Conservation (phyloP, 1,140 invertebrate genomes). For the Thaumetopoea pityocampa region DNA sequence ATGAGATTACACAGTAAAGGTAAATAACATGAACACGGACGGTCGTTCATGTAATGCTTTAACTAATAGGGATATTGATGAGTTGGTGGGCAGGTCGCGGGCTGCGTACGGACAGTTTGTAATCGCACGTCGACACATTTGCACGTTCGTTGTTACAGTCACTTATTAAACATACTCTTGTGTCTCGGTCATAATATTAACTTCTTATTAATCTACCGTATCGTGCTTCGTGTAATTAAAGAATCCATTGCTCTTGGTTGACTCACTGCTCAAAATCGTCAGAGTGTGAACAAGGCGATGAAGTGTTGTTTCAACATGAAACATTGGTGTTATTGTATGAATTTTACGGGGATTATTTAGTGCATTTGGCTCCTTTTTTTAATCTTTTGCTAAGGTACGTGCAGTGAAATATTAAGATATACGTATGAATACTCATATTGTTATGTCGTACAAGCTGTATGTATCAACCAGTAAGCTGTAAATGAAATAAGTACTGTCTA, state of each 20-base stretch:
- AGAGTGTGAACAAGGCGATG: slow-evolving; percentile 32
- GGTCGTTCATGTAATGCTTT: slow-evolving; percentile 39
- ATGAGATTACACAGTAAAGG: slow-evolving; percentile 38
- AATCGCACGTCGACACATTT: slow-evolving; percentile 34
- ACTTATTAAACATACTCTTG: slow-evolving; percentile 1
- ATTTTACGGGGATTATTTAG: too few species aligned
- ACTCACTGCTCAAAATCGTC: slow-evolving; percentile 34
- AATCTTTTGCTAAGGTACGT: too few species aligned
- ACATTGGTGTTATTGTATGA: too few species aligned
- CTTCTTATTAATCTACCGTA: slow-evolving; percentile 10
- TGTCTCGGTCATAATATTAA: slow-evolving; percentile 2
- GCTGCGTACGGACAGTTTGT: slow-evolving; percentile 40
- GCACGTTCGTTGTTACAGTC: slow-evolving; percentile 32
- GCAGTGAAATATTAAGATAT: too few species aligned
- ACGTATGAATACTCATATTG: too few species aligned
- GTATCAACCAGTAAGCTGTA: too few species aligned
- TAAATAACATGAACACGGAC: slow-evolving; percentile 29
- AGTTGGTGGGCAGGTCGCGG: slow-evolving; percentile 28
- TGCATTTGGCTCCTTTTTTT: too few species aligned
- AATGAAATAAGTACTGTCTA: too few species aligned
- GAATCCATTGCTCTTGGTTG: slow-evolving; percentile 33
- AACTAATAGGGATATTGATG: slow-evolving; percentile 51
- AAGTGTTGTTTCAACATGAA: slow-evolving; percentile 24
- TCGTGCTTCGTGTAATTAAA: slow-evolving; percentile 52
- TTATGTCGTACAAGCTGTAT: too few species aligned